Conservation (phyloP, 2,797 vertebrate genomes). For the Etheostoma nigrum region DNA sequence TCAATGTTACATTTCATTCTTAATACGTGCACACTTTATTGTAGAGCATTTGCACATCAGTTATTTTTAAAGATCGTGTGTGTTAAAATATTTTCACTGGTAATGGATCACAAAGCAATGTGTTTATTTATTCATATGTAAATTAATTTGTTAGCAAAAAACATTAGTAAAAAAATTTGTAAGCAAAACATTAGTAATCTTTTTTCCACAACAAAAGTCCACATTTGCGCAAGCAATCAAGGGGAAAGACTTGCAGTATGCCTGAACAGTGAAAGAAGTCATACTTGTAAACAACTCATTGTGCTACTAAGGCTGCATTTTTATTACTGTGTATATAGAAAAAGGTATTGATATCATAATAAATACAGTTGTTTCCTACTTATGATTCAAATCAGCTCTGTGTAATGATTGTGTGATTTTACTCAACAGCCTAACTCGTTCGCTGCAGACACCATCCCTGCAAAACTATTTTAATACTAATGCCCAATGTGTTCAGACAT, state of each 20-base stretch:
- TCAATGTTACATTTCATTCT: constrained; percentile 34
- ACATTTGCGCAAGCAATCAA: constrained; percentile 86
- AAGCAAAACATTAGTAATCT: constrained; percentile 23
- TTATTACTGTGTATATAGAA: constrained; percentile 86
- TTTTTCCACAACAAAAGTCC: constrained; percentile 65
- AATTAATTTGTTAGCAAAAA: constrained; percentile 61
- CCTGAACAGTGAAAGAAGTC: constrained; percentile 70
- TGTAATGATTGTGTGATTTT: constrained; percentile 24
- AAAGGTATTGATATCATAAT: constrained; percentile 87
- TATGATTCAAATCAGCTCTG: constrained; percentile 54
- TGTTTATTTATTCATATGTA: constrained; percentile 79
- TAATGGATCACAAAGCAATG: constrained; percentile 61
- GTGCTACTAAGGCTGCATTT: constrained; percentile 84
- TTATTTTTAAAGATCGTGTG: constrained; percentile 54
- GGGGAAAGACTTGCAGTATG: constrained; percentile 61
- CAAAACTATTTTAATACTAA: constrained; percentile 12
- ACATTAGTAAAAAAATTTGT: constrained; percentile 1
- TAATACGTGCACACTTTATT: constrained; percentile 52
- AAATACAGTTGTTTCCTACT: constrained; percentile 87
- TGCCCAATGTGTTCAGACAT: constrained; percentile 22
- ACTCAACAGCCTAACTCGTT: not conserved
- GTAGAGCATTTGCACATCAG: constrained; percentile 66
- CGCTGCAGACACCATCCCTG: not conserved
- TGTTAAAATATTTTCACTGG: constrained; percentile 61
- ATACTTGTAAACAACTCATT: constrained; percentile 77